Evolutionary conservation across 2,113 vertebrate genomes (phyloP).

Genomic region (Lonchura striata): DNA sequence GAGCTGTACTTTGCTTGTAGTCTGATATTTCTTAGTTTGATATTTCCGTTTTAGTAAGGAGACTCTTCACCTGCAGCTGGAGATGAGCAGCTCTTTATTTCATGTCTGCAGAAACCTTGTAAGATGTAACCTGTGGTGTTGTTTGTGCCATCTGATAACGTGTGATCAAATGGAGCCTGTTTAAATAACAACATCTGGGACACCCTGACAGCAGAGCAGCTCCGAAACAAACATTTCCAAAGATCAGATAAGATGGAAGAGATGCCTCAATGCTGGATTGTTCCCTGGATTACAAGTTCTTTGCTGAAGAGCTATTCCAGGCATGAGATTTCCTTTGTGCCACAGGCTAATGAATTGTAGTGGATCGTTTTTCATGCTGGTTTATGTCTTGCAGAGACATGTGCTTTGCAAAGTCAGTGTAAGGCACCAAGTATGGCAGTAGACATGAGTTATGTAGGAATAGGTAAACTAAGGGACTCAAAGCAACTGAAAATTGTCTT

Average conservation of each 20-base stretch:
- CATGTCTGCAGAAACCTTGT: background rate
- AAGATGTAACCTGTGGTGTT: conserved; percentile 38
- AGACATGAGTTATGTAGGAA: background rate
- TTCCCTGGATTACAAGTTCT: background rate
- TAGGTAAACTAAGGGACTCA: background rate
- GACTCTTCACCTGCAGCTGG: background rate
- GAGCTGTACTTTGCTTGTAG: background rate
- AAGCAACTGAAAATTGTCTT: background rate
- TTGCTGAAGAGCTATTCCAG: background rate
- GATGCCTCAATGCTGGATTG: background rate
- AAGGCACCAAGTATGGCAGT: background rate
- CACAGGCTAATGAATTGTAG: background rate
- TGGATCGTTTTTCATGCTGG: background rate
- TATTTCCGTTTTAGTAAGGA: background rate
- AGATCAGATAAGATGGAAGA: conserved; percentile 13
- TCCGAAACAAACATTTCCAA: background rate
- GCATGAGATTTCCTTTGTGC: conserved; percentile 31
- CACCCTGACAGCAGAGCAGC: conserved; percentile 6
- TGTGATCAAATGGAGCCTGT: conserved; percentile 23
- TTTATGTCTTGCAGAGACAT: background rate
- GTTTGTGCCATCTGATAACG: conserved; percentile 23
- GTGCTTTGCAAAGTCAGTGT: background rate
- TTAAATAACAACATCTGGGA: conserved; percentile 38
- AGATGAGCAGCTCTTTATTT: conserved; percentile 17
- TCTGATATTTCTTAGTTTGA: background rate